Evolutionary conservation across 2,888 invertebrate species (phyloP).

Genomic region (Dryobotodes eremita): DNA sequence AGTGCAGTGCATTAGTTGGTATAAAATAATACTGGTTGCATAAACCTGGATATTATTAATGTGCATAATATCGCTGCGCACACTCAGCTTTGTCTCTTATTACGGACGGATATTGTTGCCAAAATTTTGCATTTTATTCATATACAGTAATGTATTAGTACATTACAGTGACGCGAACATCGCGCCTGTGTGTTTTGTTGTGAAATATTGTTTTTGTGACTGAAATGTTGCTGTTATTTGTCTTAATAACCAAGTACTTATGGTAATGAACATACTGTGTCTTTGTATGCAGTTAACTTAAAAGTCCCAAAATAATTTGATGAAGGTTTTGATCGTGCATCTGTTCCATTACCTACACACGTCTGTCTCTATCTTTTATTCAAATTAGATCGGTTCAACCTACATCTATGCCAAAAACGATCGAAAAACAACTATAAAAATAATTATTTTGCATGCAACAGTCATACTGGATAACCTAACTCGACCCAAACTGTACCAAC

Average conservation of each 20-base stretch:
- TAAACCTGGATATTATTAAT: conserved; percentile 74
- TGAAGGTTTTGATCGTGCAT: neutral
- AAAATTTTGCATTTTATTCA: conserved; percentile 77
- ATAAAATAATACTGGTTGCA: conserved; percentile 64
- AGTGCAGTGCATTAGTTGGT: conserved; percentile 63
- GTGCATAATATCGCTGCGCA: conserved; percentile 73
- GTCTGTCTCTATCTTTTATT: neutral
- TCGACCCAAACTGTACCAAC: neutral
- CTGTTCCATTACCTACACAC: neutral
- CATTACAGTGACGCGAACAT: conserved; percentile 54
- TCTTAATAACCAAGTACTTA: conserved; percentile 21
- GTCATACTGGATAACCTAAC: neutral
- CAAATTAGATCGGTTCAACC: neutral
- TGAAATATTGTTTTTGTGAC: conserved; percentile 21
- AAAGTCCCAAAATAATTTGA: neutral
- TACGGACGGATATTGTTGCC: conserved; percentile 75
- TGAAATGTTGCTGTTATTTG: conserved; percentile 18
- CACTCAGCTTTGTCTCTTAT: conserved; percentile 74
- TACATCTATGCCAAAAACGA: neutral
- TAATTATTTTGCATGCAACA: neutral
- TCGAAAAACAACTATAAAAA: neutral
- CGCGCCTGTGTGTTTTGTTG: conserved; percentile 39
- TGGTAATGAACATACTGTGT: neutral
- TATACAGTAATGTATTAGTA: conserved; percentile 65
- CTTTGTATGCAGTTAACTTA: neutral